These are phyloP conservation scores for Ectobius pallidus DNA, from an alignment of 2,888 invertebrate genomes.

Conservation along the genomic window DNA sequence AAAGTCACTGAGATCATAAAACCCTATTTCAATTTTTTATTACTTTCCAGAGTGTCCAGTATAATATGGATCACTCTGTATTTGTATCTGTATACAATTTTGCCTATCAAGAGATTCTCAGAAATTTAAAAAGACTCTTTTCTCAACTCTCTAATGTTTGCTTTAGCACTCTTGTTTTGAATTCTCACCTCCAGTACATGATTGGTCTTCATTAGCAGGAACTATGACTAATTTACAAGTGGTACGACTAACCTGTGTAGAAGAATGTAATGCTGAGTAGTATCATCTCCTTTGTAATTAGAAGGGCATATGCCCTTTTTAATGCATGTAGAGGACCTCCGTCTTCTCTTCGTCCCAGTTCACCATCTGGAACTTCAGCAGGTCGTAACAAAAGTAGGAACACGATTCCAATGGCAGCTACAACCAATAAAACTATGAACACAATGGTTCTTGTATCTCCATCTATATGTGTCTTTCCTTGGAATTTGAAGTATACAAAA, in stretches of 20 bases:
- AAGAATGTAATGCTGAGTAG: constrained; percentile 84
- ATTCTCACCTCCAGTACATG: too few relatives aligned
- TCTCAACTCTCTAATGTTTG: too few relatives aligned
- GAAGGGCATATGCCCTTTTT: constrained; percentile 74
- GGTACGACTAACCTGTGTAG: constrained; percentile 89
- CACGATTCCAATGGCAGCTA: constrained; percentile 74
- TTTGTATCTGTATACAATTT: too few relatives aligned
- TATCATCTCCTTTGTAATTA: constrained; percentile 84
- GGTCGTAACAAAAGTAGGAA: constrained; percentile 69
- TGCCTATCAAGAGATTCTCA: too few relatives aligned
- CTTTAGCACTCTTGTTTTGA: too few relatives aligned
- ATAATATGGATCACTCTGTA: too few relatives aligned
- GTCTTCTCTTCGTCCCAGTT: constrained; percentile 51
- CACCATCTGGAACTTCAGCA: constrained; percentile 50
- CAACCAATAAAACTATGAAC: constrained; percentile 72
- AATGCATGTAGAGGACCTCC: constrained; percentile 72
- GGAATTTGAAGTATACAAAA: constrained; percentile 91
- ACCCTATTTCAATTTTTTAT: too few relatives aligned
- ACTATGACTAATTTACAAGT: too few relatives aligned
- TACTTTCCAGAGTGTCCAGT: too few relatives aligned
- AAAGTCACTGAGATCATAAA: too few relatives aligned
- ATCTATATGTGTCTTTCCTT: constrained; percentile 77
- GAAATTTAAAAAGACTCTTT: too few relatives aligned
- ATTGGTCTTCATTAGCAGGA: too few relatives aligned
- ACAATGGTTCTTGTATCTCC: constrained; percentile 74